A percentile compares a stretch with the other conserved stretches of the same genome.
Evolutionary conservation across 2,113 vertebrate genomes (phyloP).

Genomic region (Ceyx cyanopectus): DNA sequence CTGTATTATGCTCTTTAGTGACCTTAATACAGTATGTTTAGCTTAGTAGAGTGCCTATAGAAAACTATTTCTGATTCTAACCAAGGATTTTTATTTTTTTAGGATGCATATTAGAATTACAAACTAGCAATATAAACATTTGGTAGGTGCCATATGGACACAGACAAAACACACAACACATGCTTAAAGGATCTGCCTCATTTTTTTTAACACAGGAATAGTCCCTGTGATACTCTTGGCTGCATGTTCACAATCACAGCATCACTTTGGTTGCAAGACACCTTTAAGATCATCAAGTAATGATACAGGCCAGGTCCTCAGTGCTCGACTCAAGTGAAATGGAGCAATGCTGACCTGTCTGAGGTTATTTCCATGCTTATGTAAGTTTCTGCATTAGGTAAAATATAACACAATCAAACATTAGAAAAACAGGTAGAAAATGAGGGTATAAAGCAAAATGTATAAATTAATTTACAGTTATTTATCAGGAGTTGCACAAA

Average conservation of each 20-base stretch:
- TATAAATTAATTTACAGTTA: background rate
- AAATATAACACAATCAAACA: background rate
- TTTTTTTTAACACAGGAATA: background rate
- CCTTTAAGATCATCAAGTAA: background rate
- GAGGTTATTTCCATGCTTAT: background rate
- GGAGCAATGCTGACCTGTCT: background rate
- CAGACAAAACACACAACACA: background rate
- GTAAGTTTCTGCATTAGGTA: background rate
- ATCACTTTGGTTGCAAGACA: background rate
- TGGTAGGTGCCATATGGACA: background rate
- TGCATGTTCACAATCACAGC: background rate
- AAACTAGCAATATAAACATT: background rate
- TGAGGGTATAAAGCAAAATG: background rate
- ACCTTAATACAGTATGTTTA: background rate
- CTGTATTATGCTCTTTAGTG: background rate
- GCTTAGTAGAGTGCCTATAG: background rate
- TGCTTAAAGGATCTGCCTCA: background rate
- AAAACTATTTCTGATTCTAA: constrained; percentile 12
- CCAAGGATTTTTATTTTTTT: background rate
- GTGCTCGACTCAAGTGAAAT: background rate
- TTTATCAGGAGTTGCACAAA: background rate
- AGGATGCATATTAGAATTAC: background rate
- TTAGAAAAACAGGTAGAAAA: background rate
- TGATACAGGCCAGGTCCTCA: background rate
- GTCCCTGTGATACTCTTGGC: background rate